Evolutionary conservation across 2,888 invertebrate genomes (phyloP).

Genomic region (Leucophenga montana): DNA sequence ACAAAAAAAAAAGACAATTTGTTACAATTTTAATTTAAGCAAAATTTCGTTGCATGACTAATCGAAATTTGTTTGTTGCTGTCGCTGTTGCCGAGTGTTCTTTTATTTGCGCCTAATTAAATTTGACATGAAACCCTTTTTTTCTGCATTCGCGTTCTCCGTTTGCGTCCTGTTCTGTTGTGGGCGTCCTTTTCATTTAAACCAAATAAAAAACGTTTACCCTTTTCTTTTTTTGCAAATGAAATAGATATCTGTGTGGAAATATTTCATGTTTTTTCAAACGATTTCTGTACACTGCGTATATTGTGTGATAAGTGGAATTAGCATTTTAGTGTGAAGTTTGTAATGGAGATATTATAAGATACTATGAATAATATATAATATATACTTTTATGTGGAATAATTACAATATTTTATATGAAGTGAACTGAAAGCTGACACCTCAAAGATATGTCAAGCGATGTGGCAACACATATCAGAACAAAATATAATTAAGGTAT

Average conservation of each 20-base stretch:
- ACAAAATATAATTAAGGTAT: too few relatives aligned
- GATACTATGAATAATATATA: too few relatives aligned
- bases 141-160: constrained; percentile 30
- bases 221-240: constrained; percentile 49
- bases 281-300: too few relatives aligned
- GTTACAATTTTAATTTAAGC: background rate
- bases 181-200: constrained; percentile 34
- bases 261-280: constrained; percentile 34
- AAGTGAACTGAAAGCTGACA: too few relatives aligned
- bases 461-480: too few relatives aligned
- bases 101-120: constrained; percentile 66
- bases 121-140: constrained; percentile 65
- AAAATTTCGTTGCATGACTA: constrained; percentile 51
- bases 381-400: too few relatives aligned
- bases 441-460: too few relatives aligned
- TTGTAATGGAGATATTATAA: too few relatives aligned
- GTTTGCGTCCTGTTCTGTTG: background rate
- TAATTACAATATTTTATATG: too few relatives aligned
- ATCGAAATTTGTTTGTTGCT: constrained; percentile 63
- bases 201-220: constrained; percentile 49
- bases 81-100: constrained; percentile 26
- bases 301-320: too few relatives aligned
- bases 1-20: constrained; percentile 3
- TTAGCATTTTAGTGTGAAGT: too few relatives aligned
- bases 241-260: constrained; percentile 47